A percentile compares a stretch with the other conserved stretches of the same genome.
Conservation (phyloP, 2,113 vertebrate genomes). For the Cebidichthys violaceus region DNA sequence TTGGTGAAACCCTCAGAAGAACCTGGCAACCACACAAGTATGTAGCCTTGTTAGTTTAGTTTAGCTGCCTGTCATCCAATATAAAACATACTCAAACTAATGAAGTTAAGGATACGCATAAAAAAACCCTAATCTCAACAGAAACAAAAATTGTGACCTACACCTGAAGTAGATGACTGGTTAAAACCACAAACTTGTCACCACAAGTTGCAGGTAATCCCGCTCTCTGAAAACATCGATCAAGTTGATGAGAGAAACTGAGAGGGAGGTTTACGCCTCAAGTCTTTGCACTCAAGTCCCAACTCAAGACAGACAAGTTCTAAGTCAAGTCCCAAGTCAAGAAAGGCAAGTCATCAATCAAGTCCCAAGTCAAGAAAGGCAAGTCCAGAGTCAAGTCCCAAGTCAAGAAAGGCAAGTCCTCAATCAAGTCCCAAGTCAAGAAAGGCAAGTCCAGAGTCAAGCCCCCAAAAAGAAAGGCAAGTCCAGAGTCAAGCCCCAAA, state of each 20-base stretch:
- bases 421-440: no score
- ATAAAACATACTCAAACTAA: background rate
- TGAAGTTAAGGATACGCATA: background rate
- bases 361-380: no score
- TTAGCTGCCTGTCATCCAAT: background rate
- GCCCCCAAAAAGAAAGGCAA: no score
- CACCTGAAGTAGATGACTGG: background rate
- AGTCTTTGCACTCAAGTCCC: no score
- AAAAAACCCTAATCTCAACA: background rate
- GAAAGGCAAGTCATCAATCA: no score
- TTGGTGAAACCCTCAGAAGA: background rate
- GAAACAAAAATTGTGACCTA: background rate
- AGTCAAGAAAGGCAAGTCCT: no score
- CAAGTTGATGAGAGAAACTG: background rate
- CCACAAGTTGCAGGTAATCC: background rate
- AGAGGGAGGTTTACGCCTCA: background rate
- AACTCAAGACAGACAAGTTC: no score
- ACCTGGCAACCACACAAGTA: conserved; percentile 29
- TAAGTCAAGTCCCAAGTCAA: no score
- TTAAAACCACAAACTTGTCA: conserved; percentile 13
- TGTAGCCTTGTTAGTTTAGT: background rate
- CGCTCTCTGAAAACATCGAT: background rate
- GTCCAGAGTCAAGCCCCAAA: no score
- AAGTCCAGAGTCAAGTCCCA: no score
- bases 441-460: no score